phyloP scores from a whole-genome alignment of 2,888 invertebrate species.

The Timema cristinae region DNA sequence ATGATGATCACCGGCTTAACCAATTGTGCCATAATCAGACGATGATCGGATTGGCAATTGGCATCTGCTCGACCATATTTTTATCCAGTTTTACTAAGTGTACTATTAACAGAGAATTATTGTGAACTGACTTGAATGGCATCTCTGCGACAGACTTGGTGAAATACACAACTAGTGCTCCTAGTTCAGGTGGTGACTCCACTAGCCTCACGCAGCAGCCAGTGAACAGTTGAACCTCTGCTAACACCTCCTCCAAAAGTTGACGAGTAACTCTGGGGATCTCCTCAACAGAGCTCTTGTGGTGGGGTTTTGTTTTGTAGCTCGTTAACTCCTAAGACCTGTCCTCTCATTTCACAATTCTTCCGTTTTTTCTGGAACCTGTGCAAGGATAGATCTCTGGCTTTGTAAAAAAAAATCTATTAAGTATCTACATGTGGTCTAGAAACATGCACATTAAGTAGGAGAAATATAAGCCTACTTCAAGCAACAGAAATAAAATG shows the following conservation, averaged over 20 bases:
- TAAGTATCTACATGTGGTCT: no score
- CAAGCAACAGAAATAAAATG: no score
- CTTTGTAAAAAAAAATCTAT: no score
- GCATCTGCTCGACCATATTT: no score
- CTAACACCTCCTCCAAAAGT: slow-evolving; percentile 42
- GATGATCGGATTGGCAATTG: no score
- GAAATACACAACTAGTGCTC: slow-evolving; percentile 59
- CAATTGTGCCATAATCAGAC: no score
- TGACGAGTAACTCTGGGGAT: slow-evolving; percentile 40
- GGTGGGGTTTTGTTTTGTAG: neutral
- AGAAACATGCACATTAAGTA: no score
- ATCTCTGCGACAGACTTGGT: slow-evolving; percentile 78
- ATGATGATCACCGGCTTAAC: no score
- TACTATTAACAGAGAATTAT: neutral
- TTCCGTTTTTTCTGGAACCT: slow-evolving; percentile 33
- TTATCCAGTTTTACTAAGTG: no score
- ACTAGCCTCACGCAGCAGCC: slow-evolving; percentile 51
- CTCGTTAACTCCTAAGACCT: slow-evolving; percentile 17
- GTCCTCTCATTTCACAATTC: slow-evolving; percentile 34
- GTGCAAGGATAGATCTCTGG: neutral
- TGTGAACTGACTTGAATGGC: slow-evolving; percentile 64
- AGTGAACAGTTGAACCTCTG: slow-evolving; percentile 44
- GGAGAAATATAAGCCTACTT: no score
- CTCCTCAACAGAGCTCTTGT: slow-evolving; percentile 41
- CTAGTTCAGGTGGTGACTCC: slow-evolving; percentile 60